Evolutionary conservation across 2,888 invertebrate genomes (phyloP).

Genomic region (Flexamia atlantica): DNA sequence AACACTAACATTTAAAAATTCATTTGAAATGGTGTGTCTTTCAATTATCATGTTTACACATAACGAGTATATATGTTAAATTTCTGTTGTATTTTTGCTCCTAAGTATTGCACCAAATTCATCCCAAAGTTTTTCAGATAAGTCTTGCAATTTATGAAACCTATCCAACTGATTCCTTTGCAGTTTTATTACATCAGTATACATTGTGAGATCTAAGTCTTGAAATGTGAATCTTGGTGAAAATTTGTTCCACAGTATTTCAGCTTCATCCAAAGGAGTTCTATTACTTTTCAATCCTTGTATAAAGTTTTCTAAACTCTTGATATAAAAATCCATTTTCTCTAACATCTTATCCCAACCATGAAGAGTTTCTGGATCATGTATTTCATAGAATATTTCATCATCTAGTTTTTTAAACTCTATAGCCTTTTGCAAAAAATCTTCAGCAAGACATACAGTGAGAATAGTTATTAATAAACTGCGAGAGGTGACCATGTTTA

Average conservation of each 20-base stretch:
- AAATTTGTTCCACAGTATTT: slow-evolving; percentile 20
- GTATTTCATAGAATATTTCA: slow-evolving; percentile 16
- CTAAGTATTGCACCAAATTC: slow-evolving; percentile 37
- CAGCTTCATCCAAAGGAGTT: slow-evolving; percentile 5
- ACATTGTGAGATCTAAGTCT: slow-evolving; percentile 27
- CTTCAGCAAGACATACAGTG: slow-evolving; percentile 2
- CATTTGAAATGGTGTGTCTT: no score
- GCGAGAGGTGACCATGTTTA: neutral
- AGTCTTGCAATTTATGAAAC: slow-evolving; percentile 24
- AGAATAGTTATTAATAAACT: neutral
- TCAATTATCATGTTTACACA: no score
- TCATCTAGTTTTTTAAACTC: slow-evolving; percentile 39
- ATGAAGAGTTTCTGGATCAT: slow-evolving; percentile 4
- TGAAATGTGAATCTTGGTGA: slow-evolving; percentile 19
- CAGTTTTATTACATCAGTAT: slow-evolving; percentile 24
- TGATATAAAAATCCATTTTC: slow-evolving; percentile 25
- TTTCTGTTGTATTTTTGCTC: neutral
- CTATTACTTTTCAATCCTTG: neutral
- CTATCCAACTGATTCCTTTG: slow-evolving; percentile 7
- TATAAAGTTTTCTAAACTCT: slow-evolving; percentile 14
- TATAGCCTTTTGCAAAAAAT: slow-evolving; percentile 6
- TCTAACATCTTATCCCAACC: slow-evolving; percentile 31
- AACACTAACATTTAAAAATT: no score
- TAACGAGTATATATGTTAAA: neutral
- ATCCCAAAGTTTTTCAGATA: slow-evolving; percentile 8